Conservation (phyloP, 2,888 invertebrate species). For the Cyrtodaria siliqua region DNA sequence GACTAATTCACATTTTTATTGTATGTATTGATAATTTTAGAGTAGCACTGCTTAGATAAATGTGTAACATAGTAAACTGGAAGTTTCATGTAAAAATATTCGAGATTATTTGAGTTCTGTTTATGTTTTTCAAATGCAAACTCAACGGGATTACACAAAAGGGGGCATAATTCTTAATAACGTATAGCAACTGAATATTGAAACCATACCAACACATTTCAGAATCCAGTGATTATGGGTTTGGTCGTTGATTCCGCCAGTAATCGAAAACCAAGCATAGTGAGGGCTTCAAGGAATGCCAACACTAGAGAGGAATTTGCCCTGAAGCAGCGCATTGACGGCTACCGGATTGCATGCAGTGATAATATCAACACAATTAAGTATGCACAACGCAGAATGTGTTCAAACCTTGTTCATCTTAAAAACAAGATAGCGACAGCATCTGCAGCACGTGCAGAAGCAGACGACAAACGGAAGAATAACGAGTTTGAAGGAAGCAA, state of each 20-base stretch:
- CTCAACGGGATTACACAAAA: no score
- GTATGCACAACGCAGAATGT: constrained; percentile 32
- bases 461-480: background rate
- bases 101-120: no score
- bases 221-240: constrained; percentile 40
- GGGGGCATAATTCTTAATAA: no score
- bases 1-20: no score
- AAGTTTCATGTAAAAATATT: no score
- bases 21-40: no score
- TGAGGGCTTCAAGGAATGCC: constrained; percentile 49
- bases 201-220: no score
- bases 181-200: no score
- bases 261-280: constrained; percentile 49
- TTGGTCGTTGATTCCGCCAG: constrained; percentile 38
- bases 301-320: constrained; percentile 51
- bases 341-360: constrained; percentile 28
- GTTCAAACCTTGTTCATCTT: constrained; percentile 20
- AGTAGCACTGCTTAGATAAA: no score
- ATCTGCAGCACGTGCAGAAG: background rate
- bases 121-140: no score
- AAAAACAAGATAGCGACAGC: constrained; percentile 30
- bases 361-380: constrained; percentile 37
- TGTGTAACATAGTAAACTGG: no score
- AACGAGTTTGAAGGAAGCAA: background rate
- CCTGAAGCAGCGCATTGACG: constrained; percentile 32